Percentiles rank a stretch among this genome's conserved stretches.
Evolutionary conservation across 1,140 invertebrate species (phyloP).

Genomic region (Neodiprion virginianus): DNA sequence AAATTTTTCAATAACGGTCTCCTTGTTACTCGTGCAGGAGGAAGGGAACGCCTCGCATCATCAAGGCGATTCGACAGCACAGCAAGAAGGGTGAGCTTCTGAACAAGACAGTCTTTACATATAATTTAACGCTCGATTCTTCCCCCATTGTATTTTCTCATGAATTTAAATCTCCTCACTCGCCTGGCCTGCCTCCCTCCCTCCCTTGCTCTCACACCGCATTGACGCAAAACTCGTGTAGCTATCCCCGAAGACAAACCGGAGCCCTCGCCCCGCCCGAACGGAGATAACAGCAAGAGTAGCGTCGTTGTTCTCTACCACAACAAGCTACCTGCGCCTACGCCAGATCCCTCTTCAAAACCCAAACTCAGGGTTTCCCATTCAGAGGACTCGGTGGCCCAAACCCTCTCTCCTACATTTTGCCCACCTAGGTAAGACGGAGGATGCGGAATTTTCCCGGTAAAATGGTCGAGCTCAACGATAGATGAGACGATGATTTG

Average conservation of each 20-base stretch:
- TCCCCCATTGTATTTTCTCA: slow-evolving; percentile 11
- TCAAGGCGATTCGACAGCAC: slow-evolving; percentile 39
- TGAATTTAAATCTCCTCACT: not conserved
- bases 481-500: too few relatives aligned
- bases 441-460: too few relatives aligned
- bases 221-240: slow-evolving; percentile 20
- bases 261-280: slow-evolving; percentile 18
- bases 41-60: slow-evolving; percentile 40
- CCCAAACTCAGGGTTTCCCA: slow-evolving; percentile 25
- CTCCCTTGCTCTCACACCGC: not conserved
- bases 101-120: too few relatives aligned
- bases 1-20: slow-evolving; percentile 28
- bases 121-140: not conserved
- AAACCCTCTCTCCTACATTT: slow-evolving; percentile 16
- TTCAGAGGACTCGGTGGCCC: slow-evolving; percentile 35
- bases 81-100: slow-evolving; percentile 40
- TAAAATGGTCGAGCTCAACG: too few relatives aligned
- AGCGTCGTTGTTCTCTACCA: slow-evolving; percentile 47
- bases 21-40: slow-evolving; percentile 32
- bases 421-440: too few relatives aligned
- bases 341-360: slow-evolving; percentile 25
- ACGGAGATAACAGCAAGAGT: slow-evolving; percentile 43
- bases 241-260: slow-evolving; percentile 28
- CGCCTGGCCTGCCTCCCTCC: not conserved
- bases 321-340: slow-evolving; percentile 26